These are phyloP conservation scores for Pantherophis alleghaniensis DNA, from an alignment of 2,797 vertebrate genomes.

Conservation along the genomic window DNA sequence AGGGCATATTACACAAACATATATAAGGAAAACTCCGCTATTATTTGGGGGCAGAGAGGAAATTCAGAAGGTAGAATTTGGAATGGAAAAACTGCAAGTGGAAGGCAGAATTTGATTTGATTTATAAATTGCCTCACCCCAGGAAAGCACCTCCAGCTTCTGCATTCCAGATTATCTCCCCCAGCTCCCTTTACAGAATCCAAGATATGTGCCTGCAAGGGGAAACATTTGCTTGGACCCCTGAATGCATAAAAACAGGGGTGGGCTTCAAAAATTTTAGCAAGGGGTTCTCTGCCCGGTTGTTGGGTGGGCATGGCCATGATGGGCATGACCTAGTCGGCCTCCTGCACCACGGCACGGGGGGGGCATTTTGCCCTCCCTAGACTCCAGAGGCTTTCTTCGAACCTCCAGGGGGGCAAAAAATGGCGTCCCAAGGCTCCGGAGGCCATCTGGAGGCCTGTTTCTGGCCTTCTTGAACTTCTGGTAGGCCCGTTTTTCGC, in stretches of 20 bases:
- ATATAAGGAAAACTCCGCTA: not conserved
- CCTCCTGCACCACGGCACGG: no score
- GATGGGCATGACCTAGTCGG: no score
- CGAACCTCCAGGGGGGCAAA: rapidly evolving
- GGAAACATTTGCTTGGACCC: not conserved
- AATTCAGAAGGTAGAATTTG: not conserved
- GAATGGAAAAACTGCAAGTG: not conserved
- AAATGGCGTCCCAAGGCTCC: no score
- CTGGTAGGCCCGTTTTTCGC: no score
- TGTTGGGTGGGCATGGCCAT: no score
- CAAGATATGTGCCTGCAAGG: not conserved
- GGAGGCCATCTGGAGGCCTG: no score
- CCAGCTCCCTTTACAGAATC: not conserved
- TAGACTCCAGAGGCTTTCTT: no score
- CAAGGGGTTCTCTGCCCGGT: no score
- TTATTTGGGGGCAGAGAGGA: not conserved
- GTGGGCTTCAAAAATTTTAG: no score
- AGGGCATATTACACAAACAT: not conserved
- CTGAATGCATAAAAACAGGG: not conserved
- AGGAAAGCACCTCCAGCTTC: not conserved
- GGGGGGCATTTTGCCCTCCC: no score
- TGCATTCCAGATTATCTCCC: not conserved
- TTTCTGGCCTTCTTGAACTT: no score
- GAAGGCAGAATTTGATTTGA: not conserved
- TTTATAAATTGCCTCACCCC: not conserved